These are phyloP conservation scores for Phragmatobia fuliginosa DNA, from an alignment of 2,888 invertebrate genomes.

Conservation along the genomic window DNA sequence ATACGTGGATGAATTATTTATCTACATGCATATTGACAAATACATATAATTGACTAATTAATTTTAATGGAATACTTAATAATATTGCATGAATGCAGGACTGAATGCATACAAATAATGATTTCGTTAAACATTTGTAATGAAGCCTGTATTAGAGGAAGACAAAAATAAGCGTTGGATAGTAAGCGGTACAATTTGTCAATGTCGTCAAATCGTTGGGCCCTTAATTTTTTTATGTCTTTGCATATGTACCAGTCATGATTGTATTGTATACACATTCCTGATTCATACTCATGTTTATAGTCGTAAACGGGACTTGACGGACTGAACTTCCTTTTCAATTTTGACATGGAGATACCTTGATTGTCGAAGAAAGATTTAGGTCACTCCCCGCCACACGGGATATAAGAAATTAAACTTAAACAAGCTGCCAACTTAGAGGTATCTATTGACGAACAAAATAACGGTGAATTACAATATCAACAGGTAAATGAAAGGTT, in stretches of 20 bases:
- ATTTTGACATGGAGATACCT: no score
- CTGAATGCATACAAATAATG: conserved; percentile 50
- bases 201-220: background rate
- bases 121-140: conserved; percentile 36
- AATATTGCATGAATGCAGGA: conserved; percentile 39
- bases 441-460: conserved; percentile 20
- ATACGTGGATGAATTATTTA: background rate
- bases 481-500: conserved; percentile 33
- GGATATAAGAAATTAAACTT: no score
- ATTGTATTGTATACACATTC: no score
- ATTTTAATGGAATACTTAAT: conserved; percentile 36
- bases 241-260: background rate
- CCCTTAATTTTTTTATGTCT: background rate
- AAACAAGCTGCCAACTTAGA: no score
- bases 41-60: conserved; percentile 37
- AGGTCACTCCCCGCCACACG: no score
- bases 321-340: no score
- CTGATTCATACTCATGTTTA: no score
- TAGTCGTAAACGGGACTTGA: no score
- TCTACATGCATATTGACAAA: conserved; percentile 1
- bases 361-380: no score
- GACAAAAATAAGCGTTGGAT: background rate
- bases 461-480: conserved; percentile 31
- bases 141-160: background rate
- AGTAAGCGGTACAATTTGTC: background rate